These are phyloP conservation scores for Pimephales promelas DNA, from an alignment of 2,113 vertebrate genomes.

Conservation along the genomic window DNA sequence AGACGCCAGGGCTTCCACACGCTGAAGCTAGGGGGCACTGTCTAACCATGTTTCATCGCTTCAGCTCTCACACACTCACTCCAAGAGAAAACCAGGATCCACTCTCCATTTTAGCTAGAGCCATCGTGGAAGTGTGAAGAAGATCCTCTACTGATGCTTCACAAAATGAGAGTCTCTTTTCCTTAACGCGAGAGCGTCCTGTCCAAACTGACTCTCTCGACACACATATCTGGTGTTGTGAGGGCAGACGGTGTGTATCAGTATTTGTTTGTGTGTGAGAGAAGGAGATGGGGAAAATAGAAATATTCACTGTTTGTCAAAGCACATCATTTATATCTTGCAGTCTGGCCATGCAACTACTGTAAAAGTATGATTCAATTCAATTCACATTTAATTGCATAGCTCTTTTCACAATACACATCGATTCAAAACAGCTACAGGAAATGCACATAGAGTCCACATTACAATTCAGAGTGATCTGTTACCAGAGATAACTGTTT, in stretches of 20 bases:
- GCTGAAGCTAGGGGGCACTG: constrained; percentile 90
- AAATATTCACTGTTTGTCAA: too few relatives aligned
- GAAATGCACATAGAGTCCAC: too few relatives aligned
- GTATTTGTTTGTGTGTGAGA: neutral
- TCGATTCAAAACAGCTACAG: too few relatives aligned
- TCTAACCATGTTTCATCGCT: constrained; percentile 74
- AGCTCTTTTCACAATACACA: too few relatives aligned
- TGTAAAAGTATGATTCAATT: neutral
- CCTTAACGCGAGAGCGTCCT: constrained; percentile 36
- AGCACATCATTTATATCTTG: neutral
- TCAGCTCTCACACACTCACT: neutral
- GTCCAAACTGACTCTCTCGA: neutral
- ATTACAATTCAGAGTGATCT: too few relatives aligned
- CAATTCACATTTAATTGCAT: too few relatives aligned
- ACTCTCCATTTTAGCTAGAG: constrained; percentile 74
- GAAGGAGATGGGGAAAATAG: too few relatives aligned
- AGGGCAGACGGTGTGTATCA: neutral
- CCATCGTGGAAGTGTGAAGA: constrained; percentile 51
- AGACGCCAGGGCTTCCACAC: constrained; percentile 65
- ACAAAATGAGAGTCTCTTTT: constrained; percentile 71
- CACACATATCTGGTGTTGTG: neutral
- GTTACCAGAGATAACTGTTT: too few relatives aligned
- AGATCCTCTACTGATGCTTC: constrained; percentile 35
- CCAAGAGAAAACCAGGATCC: constrained; percentile 37
- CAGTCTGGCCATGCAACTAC: neutral